Conservation (phyloP, 2,888 invertebrate species). For the Eilema caniola region DNA sequence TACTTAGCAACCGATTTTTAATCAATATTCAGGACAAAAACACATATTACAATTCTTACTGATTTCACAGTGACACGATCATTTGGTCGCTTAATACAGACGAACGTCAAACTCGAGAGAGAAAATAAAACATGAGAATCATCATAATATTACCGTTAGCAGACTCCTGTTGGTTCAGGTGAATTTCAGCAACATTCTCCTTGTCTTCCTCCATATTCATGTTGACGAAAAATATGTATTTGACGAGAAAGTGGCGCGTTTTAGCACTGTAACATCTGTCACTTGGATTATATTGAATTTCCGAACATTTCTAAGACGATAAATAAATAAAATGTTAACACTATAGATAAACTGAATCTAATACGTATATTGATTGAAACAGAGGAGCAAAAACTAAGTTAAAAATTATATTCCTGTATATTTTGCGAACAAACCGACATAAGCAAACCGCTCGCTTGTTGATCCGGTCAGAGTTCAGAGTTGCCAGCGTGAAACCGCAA, state of each 20-base stretch:
- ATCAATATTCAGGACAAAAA: background rate
- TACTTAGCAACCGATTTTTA: background rate
- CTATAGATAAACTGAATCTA: slow-evolving; percentile 28
- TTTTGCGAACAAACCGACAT: slow-evolving; percentile 50
- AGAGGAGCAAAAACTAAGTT: slow-evolving; percentile 33
- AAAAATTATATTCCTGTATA: slow-evolving; percentile 37
- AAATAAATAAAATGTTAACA: slow-evolving; percentile 32
- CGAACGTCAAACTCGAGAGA: slow-evolving; percentile 55
- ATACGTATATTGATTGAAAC: slow-evolving; percentile 27
- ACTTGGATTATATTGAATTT: slow-evolving; percentile 61
- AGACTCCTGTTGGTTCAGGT: slow-evolving; percentile 57
- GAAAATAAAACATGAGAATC: slow-evolving; percentile 38
- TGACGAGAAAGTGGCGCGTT: slow-evolving; percentile 72
- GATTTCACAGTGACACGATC: slow-evolving; percentile 36
- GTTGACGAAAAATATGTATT: slow-evolving; percentile 50
- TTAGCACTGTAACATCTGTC: slow-evolving; percentile 77
- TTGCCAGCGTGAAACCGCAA: slow-evolving; percentile 57
- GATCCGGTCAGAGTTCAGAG: slow-evolving; percentile 72
- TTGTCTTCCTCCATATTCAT: slow-evolving; percentile 69
- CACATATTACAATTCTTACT: slow-evolving; percentile 14
- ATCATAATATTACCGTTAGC: slow-evolving; percentile 60
- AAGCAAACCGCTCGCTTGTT: slow-evolving; percentile 72
- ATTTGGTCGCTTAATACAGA: slow-evolving; percentile 62
- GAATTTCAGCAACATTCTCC: slow-evolving; percentile 57
- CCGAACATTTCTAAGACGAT: slow-evolving; percentile 61